These are phyloP conservation scores for Amphimallon solstitiale DNA, from an alignment of 2,888 invertebrate species.

Conservation along the genomic window DNA sequence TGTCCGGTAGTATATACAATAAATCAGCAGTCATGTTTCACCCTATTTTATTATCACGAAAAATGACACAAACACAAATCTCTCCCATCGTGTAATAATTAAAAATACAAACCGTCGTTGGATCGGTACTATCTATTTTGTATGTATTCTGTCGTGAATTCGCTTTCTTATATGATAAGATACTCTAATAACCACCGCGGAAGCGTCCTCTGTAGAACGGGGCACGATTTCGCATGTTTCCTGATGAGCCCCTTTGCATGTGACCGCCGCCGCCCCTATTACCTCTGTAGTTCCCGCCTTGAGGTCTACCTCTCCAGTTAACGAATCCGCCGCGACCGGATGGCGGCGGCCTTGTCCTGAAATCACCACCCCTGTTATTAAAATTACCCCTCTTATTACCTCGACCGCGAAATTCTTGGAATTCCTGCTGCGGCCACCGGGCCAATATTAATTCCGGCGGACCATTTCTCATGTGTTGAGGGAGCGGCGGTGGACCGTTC, in stretches of 20 bases:
- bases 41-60: slow-evolving; percentile 1
- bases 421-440: slow-evolving; percentile 7
- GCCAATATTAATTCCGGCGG: slow-evolving; percentile 21
- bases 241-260: slow-evolving; percentile 12
- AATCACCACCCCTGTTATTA: slow-evolving; percentile 48
- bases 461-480: slow-evolving; percentile 19
- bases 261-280: slow-evolving; percentile 36
- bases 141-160: not conserved
- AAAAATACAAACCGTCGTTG: not conserved
- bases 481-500: slow-evolving; percentile 17
- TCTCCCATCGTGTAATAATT: not conserved
- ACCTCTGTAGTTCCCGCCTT: slow-evolving; percentile 38
- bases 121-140: not conserved
- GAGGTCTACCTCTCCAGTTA: slow-evolving; percentile 30
- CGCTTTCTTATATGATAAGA: not conserved
- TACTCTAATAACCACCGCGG: slow-evolving; percentile 34
- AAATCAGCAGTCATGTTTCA: not conserved
- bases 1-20: slow-evolving; percentile 3
- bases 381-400: slow-evolving; percentile 50
- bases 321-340: slow-evolving; percentile 28
- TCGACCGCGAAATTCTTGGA: slow-evolving; percentile 40
- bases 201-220: slow-evolving; percentile 36
- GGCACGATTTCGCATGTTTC: slow-evolving; percentile 15
- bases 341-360: slow-evolving; percentile 40
- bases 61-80: slow-evolving; percentile 3